These are phyloP conservation scores for Achroia grisella DNA, from an alignment of 1,140 invertebrate genomes.

Conservation along the genomic window DNA sequence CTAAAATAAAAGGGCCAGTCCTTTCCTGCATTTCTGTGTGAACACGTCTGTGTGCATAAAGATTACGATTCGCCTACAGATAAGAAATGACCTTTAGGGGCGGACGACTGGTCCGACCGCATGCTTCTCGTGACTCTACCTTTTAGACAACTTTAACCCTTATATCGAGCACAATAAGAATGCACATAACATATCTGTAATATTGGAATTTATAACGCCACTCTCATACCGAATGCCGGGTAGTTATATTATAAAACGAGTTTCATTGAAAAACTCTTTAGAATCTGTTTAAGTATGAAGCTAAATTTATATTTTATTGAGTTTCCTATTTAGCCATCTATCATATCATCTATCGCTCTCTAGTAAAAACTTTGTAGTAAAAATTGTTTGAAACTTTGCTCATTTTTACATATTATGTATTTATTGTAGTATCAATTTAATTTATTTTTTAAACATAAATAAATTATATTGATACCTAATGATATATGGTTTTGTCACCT, in stretches of 20 bases:
- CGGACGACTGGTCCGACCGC: constrained; percentile 49
- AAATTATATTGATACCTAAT: no score
- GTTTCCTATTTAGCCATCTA: constrained; percentile 4
- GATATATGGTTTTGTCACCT: no score
- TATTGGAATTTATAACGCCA: constrained; percentile 25
- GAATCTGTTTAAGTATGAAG: not conserved
- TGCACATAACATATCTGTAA: constrained; percentile 1
- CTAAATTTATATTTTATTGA: constrained; percentile 3
- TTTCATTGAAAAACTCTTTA: constrained; percentile 6
- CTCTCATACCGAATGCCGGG: constrained; percentile 6
- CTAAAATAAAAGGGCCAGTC: not conserved
- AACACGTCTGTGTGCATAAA: constrained; percentile 1
- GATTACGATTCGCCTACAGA: constrained; percentile 48
- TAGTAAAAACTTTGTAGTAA: no score
- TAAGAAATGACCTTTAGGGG: constrained; percentile 52
- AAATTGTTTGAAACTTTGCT: no score
- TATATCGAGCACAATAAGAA: constrained; percentile 2
- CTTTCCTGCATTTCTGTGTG: no score
- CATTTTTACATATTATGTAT: no score
- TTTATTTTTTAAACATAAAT: no score
- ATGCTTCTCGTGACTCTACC: constrained; percentile 28
- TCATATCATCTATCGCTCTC: no score
- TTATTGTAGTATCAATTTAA: no score
- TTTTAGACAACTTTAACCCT: constrained; percentile 4
- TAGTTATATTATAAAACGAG: constrained; percentile 7